phyloP scores from a whole-genome alignment of 2,113 vertebrate species.

The Limnothrissa miodon region DNA sequence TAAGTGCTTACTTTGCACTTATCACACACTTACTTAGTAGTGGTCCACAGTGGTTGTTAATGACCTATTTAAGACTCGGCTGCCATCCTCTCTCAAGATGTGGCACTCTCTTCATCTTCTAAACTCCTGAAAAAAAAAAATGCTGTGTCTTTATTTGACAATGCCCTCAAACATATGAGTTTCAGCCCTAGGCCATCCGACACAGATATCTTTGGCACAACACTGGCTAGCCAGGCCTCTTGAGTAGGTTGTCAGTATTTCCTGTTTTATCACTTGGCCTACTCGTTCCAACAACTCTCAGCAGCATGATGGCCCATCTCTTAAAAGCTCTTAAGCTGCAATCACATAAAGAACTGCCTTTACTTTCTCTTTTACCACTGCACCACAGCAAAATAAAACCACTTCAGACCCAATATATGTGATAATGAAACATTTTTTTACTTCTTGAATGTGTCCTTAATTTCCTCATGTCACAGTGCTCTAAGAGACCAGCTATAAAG shows the following conservation, averaged over 20 bases:
- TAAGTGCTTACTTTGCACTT: not conserved
- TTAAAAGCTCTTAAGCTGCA: not conserved
- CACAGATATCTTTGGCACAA: not conserved
- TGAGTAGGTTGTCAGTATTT: slow-evolving; percentile 50
- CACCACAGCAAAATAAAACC: not conserved
- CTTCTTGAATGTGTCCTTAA: not conserved
- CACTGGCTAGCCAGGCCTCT: slow-evolving; percentile 16
- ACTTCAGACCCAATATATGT: not conserved
- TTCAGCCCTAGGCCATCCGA: too few species aligned
- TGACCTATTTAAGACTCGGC: not conserved
- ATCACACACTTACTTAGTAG: not conserved
- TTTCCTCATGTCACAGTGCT: not conserved
- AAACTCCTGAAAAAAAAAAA: too few species aligned
- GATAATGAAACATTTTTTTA: not conserved
- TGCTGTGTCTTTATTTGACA: too few species aligned
- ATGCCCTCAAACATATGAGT: too few species aligned
- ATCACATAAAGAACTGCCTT: not conserved
- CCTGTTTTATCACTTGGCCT: slow-evolving; percentile 53
- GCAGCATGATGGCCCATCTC: not conserved
- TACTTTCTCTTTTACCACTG: not conserved
- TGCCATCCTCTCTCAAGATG: not conserved
- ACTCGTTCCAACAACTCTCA: not conserved
- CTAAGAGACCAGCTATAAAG: not conserved
- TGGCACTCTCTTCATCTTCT: not conserved
- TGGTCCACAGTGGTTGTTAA: not conserved